Base-by-base conservation (phyloP, 2,888 invertebrate species). In the Drosophila recens region DNA sequence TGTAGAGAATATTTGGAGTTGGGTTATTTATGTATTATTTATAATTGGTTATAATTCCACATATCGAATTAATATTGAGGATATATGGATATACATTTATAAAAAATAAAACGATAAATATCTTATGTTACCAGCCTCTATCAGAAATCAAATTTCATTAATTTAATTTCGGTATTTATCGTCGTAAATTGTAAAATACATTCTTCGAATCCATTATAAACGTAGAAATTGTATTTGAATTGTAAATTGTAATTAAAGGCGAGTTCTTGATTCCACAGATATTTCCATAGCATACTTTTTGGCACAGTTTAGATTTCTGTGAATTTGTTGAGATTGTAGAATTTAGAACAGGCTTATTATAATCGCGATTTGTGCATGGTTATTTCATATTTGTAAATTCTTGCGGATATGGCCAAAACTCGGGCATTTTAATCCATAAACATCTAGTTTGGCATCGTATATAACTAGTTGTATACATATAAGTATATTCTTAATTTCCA, bases 61-160 rank as follows among this genome's bases (percentile, higher is more conserved):
- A 11, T 33, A 38, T 49, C 15, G 6, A 52, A 52, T 34, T 8
- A 3, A 27, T 49, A 33, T 42, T n/a, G 13, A n/a, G 10, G 6
- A 27, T 36, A 42, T 71, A 17, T 27, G 15, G 23, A 43, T 53
- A 54, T 53, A 45, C 52, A 40, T 49, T 20, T n/a, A 62, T 23
- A 15, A 38, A 42, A 36, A 48, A 48, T 38, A 54, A 36, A 34
- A 27, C 43, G 43, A 8, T 45, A 48, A 58, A 33, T 23, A 40
- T 33, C 36, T 53, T 61, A 68, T 53, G 10, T 42, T 64, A 68
- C 40, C 64, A 68, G 65, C 57, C 65, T 63, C 65, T 34, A 30
- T 57, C 23, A 15, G 56, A 68, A 74, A 68, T 51, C 30, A 61
- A 61, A 40, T 74, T 61, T 66, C 74, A 59, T 67, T 77, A 42